Percentiles rank a stretch among this genome's conserved stretches.
Evolutionary conservation across 2,113 vertebrate species (phyloP).

Genomic region (Chascanopsetta lugubris): DNA sequence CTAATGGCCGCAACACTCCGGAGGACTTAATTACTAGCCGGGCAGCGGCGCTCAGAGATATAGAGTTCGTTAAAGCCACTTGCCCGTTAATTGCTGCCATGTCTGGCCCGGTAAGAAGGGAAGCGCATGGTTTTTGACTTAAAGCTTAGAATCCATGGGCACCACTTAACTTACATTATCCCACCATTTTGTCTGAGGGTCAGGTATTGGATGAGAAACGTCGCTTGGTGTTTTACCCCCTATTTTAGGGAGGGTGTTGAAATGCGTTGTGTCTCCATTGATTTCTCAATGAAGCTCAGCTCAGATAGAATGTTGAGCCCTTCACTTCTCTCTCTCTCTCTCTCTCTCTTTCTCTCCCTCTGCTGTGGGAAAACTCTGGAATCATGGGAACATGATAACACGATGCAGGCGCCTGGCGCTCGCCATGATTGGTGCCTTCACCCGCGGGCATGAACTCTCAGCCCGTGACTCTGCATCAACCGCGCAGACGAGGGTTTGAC

Average conservation of each 20-base stretch:
- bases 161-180: constrained; percentile 4
- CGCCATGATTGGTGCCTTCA: constrained; percentile 23
- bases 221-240: constrained; percentile 18
- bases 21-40: constrained; percentile 67
- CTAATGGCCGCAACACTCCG: constrained; percentile 58
- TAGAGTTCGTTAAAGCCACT: constrained; percentile 62
- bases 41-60: constrained; percentile 39
- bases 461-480: constrained; percentile 31
- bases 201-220: constrained; percentile 14
- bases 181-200: background rate
- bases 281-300: constrained; percentile 43
- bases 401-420: constrained; percentile 37
- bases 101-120: constrained; percentile 34
- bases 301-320: constrained; percentile 48
- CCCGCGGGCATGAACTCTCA: constrained; percentile 39
- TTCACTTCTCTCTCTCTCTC: constrained; percentile 31
- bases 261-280: constrained; percentile 51
- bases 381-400: constrained; percentile 51
- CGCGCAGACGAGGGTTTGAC: background rate
- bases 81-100: constrained; percentile 60
- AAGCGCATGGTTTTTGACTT: constrained; percentile 22
- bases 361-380: constrained; percentile 35
- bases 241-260: constrained; percentile 22
- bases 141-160: background rate
- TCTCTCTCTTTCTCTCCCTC: constrained; percentile 29